Percentiles rank a stretch among this genome's conserved stretches.
These are phyloP conservation scores for Neogale vison DNA, from an alignment of 2,113 vertebrate species.

Conservation along the genomic window DNA sequence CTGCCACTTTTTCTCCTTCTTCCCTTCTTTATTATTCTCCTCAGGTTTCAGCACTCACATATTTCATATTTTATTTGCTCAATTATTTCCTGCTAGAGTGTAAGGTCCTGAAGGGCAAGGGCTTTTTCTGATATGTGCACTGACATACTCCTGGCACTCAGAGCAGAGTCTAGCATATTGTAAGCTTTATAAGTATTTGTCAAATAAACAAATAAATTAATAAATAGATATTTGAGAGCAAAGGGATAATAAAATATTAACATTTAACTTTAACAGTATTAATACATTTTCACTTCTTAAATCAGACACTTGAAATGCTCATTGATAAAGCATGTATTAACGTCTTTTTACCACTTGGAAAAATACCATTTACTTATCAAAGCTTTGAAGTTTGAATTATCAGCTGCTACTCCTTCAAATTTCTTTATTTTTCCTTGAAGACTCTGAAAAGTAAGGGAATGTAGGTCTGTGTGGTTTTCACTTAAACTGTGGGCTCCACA, in stretches of 20 bases:
- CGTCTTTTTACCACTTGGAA: neutral
- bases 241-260: neutral
- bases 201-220: neutral
- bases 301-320: neutral
- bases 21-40: neutral
- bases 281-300: conserved; percentile 7
- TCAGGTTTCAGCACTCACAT: neutral
- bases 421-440: neutral
- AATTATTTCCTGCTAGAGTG: neutral
- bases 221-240: neutral
- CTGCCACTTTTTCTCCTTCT: neutral
- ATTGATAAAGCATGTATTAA: neutral
- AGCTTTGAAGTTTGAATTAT: neutral
- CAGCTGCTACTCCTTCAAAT: neutral
- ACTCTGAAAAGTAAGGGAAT: neutral
- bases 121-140: neutral
- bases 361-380: conserved; percentile 2
- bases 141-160: neutral
- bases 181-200: neutral
- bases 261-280: neutral
- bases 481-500: neutral
- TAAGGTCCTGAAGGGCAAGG: neutral
- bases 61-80: neutral
- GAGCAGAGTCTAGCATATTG: neutral
- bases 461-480: neutral